Percentiles rank a stretch among this genome's conserved stretches.
phyloP scores from a whole-genome alignment of 2,797 vertebrate genomes.

The Acanthiza pusilla region DNA sequence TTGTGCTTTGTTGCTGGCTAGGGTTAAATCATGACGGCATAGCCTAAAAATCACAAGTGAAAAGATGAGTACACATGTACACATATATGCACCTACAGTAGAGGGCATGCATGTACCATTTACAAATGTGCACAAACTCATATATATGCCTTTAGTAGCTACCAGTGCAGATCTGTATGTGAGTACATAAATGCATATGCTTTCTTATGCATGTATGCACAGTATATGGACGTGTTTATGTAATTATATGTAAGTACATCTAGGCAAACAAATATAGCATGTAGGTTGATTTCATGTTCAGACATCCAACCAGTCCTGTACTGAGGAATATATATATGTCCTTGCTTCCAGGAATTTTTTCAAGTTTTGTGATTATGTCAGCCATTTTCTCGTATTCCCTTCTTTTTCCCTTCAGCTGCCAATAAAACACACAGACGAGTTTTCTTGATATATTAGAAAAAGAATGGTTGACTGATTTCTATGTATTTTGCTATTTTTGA shows the following conservation, averaged over 20 bases:
- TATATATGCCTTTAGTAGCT: not conserved
- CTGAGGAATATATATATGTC: not conserved
- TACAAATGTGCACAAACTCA: not conserved
- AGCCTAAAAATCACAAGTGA: not conserved
- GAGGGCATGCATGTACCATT: fast-evolving
- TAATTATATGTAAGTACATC: not conserved
- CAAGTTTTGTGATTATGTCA: not conserved
- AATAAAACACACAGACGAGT: not conserved
- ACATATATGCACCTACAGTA: not conserved
- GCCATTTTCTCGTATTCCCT: not conserved
- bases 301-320: not conserved
- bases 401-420: not conserved
- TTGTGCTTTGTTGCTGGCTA: not conserved
- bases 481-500: not conserved
- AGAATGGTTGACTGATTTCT: not conserved
- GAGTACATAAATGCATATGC: not conserved
- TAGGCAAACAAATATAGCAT: not conserved
- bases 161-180: not conserved
- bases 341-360: not conserved
- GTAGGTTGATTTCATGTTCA: not conserved
- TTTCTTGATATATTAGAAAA: not conserved
- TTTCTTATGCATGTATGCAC: not conserved
- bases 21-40: not conserved
- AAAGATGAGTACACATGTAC: not conserved
- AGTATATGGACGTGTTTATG: not conserved